Evolutionary conservation across 2,888 invertebrate species (phyloP).

Genomic region (Trisateles emortualis): DNA sequence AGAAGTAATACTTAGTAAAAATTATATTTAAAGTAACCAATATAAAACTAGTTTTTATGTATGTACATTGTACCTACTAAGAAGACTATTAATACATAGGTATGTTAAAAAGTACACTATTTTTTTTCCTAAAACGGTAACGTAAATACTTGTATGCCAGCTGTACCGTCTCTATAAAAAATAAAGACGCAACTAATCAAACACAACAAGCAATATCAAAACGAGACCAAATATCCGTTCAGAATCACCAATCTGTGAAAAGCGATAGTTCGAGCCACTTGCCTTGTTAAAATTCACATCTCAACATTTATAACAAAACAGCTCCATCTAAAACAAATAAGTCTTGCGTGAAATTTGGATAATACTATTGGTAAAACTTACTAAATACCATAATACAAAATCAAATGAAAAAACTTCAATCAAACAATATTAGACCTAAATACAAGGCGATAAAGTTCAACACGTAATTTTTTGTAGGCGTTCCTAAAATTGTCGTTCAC

Average conservation of each 20-base stretch:
- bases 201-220: slow-evolving; percentile 50
- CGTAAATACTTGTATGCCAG: slow-evolving; percentile 1
- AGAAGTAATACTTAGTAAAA: too few species aligned
- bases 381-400: slow-evolving; percentile 35
- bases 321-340: slow-evolving; percentile 76
- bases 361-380: slow-evolving; percentile 65
- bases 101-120: too few species aligned
- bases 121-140: too few species aligned
- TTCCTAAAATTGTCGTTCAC: slow-evolving; percentile 17
- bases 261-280: slow-evolving; percentile 63
- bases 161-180: not conserved
- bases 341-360: slow-evolving; percentile 78
- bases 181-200: slow-evolving; percentile 28
- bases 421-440: slow-evolving; percentile 21
- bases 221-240: slow-evolving; percentile 55
- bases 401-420: not conserved
- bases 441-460: slow-evolving; percentile 8
- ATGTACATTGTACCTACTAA: too few species aligned
- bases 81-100: too few species aligned
- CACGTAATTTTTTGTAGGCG: not conserved
- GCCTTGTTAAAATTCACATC: slow-evolving; percentile 80
- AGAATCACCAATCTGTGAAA: slow-evolving; percentile 60
- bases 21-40: too few species aligned
- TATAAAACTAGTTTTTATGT: too few species aligned
- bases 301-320: slow-evolving; percentile 63